Conservation (phyloP, 1,140 invertebrate genomes). For the Centruroides vittatus region DNA sequence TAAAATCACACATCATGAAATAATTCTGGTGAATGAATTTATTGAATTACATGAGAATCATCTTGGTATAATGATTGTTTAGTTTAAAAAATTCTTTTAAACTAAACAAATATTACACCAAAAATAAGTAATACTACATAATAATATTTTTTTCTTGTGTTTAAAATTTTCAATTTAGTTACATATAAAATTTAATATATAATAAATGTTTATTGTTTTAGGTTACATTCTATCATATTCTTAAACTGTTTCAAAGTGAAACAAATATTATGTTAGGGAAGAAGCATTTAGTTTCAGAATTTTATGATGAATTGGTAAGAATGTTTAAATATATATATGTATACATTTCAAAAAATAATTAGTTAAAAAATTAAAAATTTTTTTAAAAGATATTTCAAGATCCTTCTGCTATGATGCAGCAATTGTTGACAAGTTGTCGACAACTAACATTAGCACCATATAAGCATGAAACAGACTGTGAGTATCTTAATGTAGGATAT, state of each 20-base stretch:
- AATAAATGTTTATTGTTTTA: background rate
- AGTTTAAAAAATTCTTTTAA: too few relatives aligned
- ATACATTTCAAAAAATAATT: too few relatives aligned
- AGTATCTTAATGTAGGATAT: background rate
- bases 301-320: conserved; percentile 24
- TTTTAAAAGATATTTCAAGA: conserved; percentile 60
- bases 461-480: conserved; percentile 33
- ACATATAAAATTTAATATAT: background rate
- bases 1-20: too few relatives aligned
- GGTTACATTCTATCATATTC: conserved; percentile 85
- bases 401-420: conserved; percentile 83
- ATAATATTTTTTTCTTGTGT: too few relatives aligned
- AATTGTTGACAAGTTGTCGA: conserved; percentile 59
- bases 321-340: too few relatives aligned
- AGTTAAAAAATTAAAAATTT: too few relatives aligned
- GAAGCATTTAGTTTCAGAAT: conserved; percentile 14
- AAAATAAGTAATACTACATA: too few relatives aligned
- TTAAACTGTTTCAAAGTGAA: conserved; percentile 77
- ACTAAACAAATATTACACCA: too few relatives aligned
- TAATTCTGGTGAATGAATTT: too few relatives aligned
- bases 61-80: too few relatives aligned
- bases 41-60: too few relatives aligned
- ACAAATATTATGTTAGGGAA: conserved; percentile 6
- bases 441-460: conserved; percentile 55
- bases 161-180: too few relatives aligned